A percentile compares a stretch with the other conserved stretches of the same genome.
These are phyloP conservation scores for Zeugodacus cucurbitae DNA, from an alignment of 1,140 invertebrate genomes.

Conservation along the genomic window DNA sequence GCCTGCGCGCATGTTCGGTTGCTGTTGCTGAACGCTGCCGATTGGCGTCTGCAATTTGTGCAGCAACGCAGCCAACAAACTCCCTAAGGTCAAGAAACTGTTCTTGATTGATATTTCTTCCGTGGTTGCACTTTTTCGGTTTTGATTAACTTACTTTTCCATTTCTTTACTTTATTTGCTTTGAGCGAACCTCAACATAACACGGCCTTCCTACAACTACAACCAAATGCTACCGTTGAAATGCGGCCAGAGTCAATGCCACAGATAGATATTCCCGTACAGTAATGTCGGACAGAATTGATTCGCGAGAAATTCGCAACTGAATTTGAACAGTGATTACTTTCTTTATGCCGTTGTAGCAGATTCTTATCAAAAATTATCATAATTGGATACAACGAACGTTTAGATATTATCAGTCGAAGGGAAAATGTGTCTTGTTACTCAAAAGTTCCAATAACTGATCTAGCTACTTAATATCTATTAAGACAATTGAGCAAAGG, in stretches of 20 bases:
- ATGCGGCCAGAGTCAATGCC: not conserved
- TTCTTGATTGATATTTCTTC: conserved; percentile 37
- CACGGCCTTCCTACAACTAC: not conserved
- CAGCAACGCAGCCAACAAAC: not conserved
- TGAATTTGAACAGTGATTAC: too few relatives aligned
- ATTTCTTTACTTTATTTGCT: not conserved
- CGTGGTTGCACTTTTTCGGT: not conserved
- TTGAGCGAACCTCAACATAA: not conserved
- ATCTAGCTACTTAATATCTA: too few relatives aligned
- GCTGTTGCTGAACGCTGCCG: not conserved
- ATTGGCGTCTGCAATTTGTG: conserved; percentile 3
- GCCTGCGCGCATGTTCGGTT: conserved; percentile 1
- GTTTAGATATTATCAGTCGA: too few relatives aligned
- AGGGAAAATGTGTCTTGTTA: too few relatives aligned
- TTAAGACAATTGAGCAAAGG: too few relatives aligned
- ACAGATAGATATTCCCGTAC: not conserved
- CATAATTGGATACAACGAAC: too few relatives aligned
- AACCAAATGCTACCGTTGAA: not conserved
- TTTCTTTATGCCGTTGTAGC: too few relatives aligned
- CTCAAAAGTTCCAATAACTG: too few relatives aligned
- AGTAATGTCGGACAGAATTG: not conserved
- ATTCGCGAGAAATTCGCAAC: not conserved
- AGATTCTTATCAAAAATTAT: too few relatives aligned
- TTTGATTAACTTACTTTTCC: conserved; percentile 14
- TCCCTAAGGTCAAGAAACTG: conserved; percentile 46